These are phyloP conservation scores for Hirundichthys speculiger DNA, from an alignment of 2,113 vertebrate genomes.

Conservation along the genomic window DNA sequence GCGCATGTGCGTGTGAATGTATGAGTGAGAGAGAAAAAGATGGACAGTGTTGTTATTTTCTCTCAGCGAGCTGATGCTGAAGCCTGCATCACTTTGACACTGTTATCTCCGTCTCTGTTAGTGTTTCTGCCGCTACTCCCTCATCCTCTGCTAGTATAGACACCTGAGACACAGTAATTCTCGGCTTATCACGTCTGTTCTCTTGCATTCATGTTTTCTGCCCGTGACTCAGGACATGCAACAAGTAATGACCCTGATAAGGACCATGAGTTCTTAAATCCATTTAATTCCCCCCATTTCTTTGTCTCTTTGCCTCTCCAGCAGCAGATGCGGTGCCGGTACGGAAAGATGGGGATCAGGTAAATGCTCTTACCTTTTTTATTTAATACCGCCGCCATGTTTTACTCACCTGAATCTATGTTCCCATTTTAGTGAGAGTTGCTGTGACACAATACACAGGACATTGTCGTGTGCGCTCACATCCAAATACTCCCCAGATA, in stretches of 20 bases:
- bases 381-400: neutral
- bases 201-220: conserved; percentile 15
- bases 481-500: conserved; percentile 4
- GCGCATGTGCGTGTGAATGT: conserved; percentile 41
- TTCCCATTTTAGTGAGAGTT: conserved; percentile 22
- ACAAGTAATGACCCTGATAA: conserved; percentile 6
- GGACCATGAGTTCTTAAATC: conserved; percentile 2
- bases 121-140: conserved; percentile 9
- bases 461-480: neutral
- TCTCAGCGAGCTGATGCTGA: conserved; percentile 38
- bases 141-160: conserved; percentile 2
- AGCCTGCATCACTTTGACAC: conserved; percentile 54
- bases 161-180: conserved; percentile 8
- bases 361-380: conserved; percentile 55
- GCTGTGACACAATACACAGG: conserved; percentile 21
- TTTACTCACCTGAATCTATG: conserved; percentile 19
- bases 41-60: conserved; percentile 48
- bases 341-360: conserved; percentile 84
- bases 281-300: conserved; percentile 18
- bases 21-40: conserved; percentile 40
- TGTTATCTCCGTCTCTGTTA: conserved; percentile 36
- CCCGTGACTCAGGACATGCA: conserved; percentile 17
- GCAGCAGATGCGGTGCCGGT: conserved; percentile 82
- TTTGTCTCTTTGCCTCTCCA: conserved; percentile 49
- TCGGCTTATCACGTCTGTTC: neutral